A percentile compares a stretch with the other conserved stretches of the same genome.
Conservation (phyloP, 2,797 vertebrate species). For the Acipenser ruthenus region DNA sequence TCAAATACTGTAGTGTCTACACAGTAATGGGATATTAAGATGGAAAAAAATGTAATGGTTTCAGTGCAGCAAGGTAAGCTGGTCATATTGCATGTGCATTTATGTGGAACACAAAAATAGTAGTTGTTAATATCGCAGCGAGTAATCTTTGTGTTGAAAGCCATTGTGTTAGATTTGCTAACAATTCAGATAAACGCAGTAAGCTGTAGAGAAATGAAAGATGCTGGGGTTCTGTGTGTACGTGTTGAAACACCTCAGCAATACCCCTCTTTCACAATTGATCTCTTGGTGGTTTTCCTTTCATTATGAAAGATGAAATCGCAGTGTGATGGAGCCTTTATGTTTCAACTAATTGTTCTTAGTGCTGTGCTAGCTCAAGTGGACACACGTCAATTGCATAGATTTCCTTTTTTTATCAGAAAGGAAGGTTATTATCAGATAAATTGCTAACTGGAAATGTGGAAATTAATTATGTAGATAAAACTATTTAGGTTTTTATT, state of each 20-base stretch:
- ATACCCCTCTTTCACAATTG: constrained; percentile 15
- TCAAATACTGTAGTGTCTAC: neutral
- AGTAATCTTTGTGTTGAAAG: neutral
- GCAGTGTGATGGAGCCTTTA: constrained; percentile 5
- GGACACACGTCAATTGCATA: neutral
- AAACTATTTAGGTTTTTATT: constrained; percentile 30
- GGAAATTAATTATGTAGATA: constrained; percentile 29
- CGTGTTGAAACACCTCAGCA: constrained; percentile 19
- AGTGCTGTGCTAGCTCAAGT: constrained; percentile 4
- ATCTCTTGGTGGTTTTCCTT: constrained; percentile 15
- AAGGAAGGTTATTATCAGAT: constrained; percentile 23
- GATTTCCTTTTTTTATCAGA: constrained; percentile 21
- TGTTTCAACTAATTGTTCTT: constrained; percentile 4
- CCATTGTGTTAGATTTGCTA: neutral
- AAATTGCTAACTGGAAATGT: constrained; percentile 23
- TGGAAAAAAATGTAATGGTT: neutral
- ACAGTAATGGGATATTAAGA: neutral
- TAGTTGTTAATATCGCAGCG: neutral
- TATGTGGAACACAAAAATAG: constrained; percentile 8
- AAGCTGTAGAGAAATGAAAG: constrained; percentile 5
- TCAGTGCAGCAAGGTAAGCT: constrained; percentile 2
- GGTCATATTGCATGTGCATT: constrained; percentile 3
- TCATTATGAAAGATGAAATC: constrained; percentile 13
- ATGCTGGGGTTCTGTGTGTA: neutral
- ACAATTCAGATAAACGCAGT: constrained; percentile 3